Conservation (phyloP, 2,797 vertebrate genomes). For the Melanotaenia trifasciata region DNA sequence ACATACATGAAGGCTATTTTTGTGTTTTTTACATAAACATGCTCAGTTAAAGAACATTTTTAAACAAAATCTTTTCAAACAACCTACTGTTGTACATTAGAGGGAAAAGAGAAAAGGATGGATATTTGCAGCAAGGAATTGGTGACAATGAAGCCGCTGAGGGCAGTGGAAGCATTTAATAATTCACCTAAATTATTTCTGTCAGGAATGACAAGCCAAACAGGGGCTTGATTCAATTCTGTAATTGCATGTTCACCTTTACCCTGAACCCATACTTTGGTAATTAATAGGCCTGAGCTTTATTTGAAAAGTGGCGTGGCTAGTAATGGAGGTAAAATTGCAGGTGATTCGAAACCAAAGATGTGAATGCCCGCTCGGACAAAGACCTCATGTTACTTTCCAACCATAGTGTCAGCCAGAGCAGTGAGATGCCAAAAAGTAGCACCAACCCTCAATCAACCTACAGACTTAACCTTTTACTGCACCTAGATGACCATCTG, state of each 20-base stretch:
- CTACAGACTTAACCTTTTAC: slow-evolving; percentile 25
- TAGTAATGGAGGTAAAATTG: slow-evolving; percentile 83
- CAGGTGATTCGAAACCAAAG: slow-evolving; percentile 76
- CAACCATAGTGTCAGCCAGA: slow-evolving; percentile 29
- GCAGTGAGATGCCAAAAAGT: slow-evolving; percentile 40
- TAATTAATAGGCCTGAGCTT: slow-evolving; percentile 82
- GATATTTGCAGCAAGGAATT: slow-evolving; percentile 36
- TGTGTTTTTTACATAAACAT: slow-evolving; percentile 11
- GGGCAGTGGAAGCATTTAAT: slow-evolving; percentile 76
- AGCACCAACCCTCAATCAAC: slow-evolving; percentile 38
- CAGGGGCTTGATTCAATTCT: slow-evolving; percentile 83
- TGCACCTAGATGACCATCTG: slow-evolving; percentile 19
- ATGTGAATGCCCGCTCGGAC: slow-evolving; percentile 43
- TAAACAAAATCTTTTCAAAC: background rate
- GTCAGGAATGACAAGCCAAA: slow-evolving; percentile 85
- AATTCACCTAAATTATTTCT: slow-evolving; percentile 86
- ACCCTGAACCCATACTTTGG: slow-evolving; percentile 78
- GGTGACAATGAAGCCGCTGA: slow-evolving; percentile 55
- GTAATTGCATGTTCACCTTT: slow-evolving; percentile 85
- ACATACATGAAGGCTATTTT: background rate
- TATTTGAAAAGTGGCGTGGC: slow-evolving; percentile 78
- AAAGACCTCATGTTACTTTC: slow-evolving; percentile 49
- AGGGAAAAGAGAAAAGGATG: slow-evolving; percentile 30
- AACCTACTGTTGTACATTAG: slow-evolving; percentile 11
- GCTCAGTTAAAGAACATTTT: background rate